phyloP scores from a whole-genome alignment of 2,888 invertebrate genomes.

The Heliconius charithonia region DNA sequence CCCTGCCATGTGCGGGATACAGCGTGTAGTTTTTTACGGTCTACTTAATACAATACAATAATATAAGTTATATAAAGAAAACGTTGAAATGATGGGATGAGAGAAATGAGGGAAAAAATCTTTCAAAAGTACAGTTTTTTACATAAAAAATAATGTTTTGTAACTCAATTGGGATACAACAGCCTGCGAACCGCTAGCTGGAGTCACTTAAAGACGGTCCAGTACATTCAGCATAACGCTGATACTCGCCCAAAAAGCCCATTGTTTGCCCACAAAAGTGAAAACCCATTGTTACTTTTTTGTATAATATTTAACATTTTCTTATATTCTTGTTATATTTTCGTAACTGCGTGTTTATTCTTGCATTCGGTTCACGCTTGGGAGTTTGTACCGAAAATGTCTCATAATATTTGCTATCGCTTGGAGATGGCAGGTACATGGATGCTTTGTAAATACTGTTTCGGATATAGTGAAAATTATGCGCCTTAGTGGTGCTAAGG shows the following conservation, averaged over 20 bases:
- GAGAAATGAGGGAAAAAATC: not conserved
- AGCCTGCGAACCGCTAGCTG: not conserved
- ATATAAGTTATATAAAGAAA: not conserved
- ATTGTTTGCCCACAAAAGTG: constrained; percentile 8
- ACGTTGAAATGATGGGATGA: not conserved
- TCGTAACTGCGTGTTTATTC: not conserved
- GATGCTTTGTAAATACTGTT: not conserved
- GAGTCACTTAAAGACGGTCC: not conserved
- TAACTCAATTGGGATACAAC: not conserved
- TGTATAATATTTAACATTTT: constrained; percentile 18
- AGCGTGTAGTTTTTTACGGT: not conserved
- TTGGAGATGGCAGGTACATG: constrained; percentile 1
- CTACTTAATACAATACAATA: not conserved
- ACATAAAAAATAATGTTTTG: constrained; percentile 1
- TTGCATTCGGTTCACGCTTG: not conserved
- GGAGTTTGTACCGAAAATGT: not conserved
- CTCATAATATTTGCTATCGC: constrained; percentile 9
- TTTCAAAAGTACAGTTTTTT: not conserved
- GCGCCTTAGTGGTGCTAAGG: not conserved
- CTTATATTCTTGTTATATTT: constrained; percentile 5
- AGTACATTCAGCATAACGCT: not conserved
- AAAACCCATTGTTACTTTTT: constrained; percentile 14
- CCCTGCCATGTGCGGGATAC: too few species aligned
- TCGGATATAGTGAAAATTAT: not conserved
- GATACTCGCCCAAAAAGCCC: not conserved